A percentile compares a stretch with the other conserved stretches of the same genome.
phyloP scores from a whole-genome alignment of 2,113 vertebrate species.

The Elephantulus edwardii region DNA sequence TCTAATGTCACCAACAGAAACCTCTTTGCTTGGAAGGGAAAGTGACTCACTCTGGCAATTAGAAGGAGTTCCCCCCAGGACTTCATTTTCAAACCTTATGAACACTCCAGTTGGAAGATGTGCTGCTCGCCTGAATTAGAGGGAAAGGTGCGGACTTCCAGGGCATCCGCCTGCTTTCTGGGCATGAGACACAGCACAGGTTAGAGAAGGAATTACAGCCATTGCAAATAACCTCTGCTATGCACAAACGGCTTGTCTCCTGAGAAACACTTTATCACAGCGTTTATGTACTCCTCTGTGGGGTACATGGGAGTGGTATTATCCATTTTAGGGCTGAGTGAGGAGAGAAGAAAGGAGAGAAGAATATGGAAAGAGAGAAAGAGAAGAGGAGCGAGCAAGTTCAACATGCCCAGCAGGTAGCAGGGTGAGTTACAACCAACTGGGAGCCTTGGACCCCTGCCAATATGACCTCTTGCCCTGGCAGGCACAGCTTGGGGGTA shows the following conservation, averaged over 20 bases:
- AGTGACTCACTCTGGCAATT: constrained; percentile 79
- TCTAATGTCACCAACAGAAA: constrained; percentile 79
- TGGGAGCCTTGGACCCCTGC: constrained; percentile 20
- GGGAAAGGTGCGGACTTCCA: constrained; percentile 63
- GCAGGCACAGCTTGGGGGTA: not conserved
- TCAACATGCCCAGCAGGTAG: not conserved
- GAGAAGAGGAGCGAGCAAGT: not conserved
- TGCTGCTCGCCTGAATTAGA: constrained; percentile 53
- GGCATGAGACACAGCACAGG: constrained; percentile 51
- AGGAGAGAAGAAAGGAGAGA: not conserved
- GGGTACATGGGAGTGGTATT: not conserved
- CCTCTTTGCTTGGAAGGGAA: constrained; percentile 76
- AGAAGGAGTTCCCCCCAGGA: constrained; percentile 68
- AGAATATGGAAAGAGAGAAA: not conserved
- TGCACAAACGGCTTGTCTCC: constrained; percentile 46
- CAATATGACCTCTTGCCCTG: not conserved
- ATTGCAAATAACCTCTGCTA: constrained; percentile 34
- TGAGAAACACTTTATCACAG: constrained; percentile 17
- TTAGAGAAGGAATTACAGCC: constrained; percentile 66
- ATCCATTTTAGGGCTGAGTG: constrained; percentile 38
- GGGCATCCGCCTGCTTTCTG: constrained; percentile 65
- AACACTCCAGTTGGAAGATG: constrained; percentile 35
- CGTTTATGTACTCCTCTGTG: constrained; percentile 3
- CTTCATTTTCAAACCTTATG: constrained; percentile 64
- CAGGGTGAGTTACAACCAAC: not conserved